phyloP scores from a whole-genome alignment of 1,140 invertebrate genomes.

The Pogonognathellus flavescens region DNA sequence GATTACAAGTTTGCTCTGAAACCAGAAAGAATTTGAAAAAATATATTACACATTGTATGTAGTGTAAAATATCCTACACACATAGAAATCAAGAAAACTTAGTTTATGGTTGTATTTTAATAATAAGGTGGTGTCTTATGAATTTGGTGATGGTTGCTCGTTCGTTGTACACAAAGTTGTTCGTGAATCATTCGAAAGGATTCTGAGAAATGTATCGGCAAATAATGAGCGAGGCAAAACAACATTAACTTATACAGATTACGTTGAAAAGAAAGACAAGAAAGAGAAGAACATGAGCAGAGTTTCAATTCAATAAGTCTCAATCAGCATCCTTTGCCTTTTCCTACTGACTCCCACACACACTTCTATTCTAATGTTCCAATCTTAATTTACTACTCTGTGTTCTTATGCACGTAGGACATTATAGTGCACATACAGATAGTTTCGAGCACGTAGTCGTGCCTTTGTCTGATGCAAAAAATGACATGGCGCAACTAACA shows the following conservation, averaged over 20 bases:
- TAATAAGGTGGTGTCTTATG: not conserved
- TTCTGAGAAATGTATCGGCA: constrained; percentile 46
- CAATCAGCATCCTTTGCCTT: constrained; percentile 39
- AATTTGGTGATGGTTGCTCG: not conserved
- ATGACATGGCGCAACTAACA: constrained; percentile 43
- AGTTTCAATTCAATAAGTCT: constrained; percentile 47
- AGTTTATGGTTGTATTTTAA: no score
- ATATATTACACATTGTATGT: constrained; percentile 8
- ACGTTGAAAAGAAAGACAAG: not conserved
- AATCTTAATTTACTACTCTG: constrained; percentile 34
- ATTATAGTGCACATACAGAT: not conserved
- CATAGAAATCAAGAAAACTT: no score
- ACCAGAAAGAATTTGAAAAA: not conserved
- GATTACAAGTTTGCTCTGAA: constrained; percentile 23
- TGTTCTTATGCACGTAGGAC: not conserved
- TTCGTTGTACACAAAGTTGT: not conserved
- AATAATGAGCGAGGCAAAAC: constrained; percentile 30
- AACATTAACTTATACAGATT: not conserved
- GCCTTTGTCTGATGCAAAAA: constrained; percentile 38
- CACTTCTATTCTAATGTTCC: not conserved
- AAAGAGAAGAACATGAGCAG: constrained; percentile 43
- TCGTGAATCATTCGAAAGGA: constrained; percentile 12
- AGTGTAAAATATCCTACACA: not conserved
- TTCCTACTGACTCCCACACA: constrained; percentile 29
- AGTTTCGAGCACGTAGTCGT: constrained; percentile 26